Evolutionary conservation across 2,797 vertebrate genomes (phyloP).

Genomic region (Amazona ochrocephala): DNA sequence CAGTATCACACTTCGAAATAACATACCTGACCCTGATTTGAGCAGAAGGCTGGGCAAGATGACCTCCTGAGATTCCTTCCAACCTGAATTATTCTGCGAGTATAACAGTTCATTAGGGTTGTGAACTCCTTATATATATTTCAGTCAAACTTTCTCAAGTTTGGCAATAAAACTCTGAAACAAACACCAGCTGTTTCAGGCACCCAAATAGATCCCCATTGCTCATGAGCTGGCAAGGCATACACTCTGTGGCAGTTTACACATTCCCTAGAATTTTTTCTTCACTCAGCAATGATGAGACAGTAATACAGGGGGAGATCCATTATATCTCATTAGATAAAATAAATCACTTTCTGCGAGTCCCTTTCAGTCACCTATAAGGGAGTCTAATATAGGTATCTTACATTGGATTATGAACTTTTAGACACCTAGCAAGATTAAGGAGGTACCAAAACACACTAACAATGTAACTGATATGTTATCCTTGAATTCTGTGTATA

Average conservation of each 20-base stretch:
- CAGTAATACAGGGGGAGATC: neutral
- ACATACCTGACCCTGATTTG: neutral
- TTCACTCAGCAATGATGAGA: neutral
- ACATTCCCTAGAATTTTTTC: neutral
- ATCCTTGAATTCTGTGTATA: neutral
- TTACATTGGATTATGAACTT: neutral
- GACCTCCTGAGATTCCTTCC: neutral
- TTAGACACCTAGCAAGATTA: neutral
- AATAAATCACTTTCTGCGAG: neutral
- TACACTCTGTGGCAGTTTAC: neutral
- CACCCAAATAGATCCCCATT: neutral
- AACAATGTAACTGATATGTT: neutral
- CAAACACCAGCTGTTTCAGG: neutral
- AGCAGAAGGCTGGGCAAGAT: neutral
- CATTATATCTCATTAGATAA: neutral
- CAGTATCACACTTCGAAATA: neutral
- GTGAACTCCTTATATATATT: neutral
- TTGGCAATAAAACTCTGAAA: neutral
- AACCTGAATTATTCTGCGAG: neutral
- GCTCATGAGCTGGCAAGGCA: neutral
- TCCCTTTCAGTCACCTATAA: neutral
- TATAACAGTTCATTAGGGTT: neutral
- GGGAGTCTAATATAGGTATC: neutral
- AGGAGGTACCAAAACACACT: neutral
- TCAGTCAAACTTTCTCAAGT: neutral